These are phyloP conservation scores for Tenthredo livida DNA, from an alignment of 2,888 invertebrate species.

Conservation along the genomic window DNA sequence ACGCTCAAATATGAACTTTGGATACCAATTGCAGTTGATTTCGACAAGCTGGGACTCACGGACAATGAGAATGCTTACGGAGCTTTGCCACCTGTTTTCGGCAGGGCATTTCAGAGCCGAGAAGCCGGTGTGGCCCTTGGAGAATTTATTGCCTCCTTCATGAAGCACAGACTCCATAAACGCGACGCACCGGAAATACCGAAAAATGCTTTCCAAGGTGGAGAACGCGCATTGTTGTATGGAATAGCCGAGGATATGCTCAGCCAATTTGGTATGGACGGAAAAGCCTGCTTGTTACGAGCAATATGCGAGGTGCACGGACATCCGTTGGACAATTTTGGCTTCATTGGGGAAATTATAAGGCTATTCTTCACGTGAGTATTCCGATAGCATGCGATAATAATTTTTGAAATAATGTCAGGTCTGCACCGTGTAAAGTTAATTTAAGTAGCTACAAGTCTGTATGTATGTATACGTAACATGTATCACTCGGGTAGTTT, in stretches of 20 bases:
- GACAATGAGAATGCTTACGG: conserved; percentile 94
- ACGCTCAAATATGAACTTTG: not conserved
- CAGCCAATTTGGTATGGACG: conserved; percentile 89
- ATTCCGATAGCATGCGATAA: not conserved
- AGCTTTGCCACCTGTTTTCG: conserved; percentile 87
- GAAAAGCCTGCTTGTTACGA: conserved; percentile 89
- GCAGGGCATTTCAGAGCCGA: conserved; percentile 86
- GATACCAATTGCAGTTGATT: conserved; percentile 84
- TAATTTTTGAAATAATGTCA: not conserved
- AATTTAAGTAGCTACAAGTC: not conserved
- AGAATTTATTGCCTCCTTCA: conserved; percentile 86
- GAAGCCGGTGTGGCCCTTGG: conserved; percentile 86
- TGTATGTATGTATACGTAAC: not conserved
- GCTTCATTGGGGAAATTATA: conserved; percentile 90
- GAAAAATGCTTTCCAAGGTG: conserved; percentile 86
- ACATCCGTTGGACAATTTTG: conserved; percentile 87
- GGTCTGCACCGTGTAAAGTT: not conserved
- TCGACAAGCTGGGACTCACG: conserved; percentile 91
- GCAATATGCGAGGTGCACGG: conserved; percentile 94
- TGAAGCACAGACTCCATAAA: conserved; percentile 82
- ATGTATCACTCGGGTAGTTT: not conserved
- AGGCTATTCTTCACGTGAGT: conserved; percentile 91
- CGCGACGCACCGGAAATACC: conserved; percentile 76
- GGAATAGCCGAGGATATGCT: conserved; percentile 89
- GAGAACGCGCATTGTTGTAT: conserved; percentile 90